These are phyloP conservation scores for Mycteria americana DNA, from an alignment of 2,797 vertebrate genomes.

Conservation along the genomic window DNA sequence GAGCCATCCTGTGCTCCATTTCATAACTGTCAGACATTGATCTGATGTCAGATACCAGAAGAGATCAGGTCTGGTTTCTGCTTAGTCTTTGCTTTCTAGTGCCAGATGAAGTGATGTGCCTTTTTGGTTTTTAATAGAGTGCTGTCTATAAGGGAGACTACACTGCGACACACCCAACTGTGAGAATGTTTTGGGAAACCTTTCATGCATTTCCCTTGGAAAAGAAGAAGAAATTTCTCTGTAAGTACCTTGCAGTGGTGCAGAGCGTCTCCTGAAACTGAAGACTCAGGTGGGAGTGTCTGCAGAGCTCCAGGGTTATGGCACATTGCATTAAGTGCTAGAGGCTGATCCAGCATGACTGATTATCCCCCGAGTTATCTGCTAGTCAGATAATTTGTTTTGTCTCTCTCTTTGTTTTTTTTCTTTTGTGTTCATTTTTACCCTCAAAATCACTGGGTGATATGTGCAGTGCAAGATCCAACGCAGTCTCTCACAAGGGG, in stretches of 20 bases:
- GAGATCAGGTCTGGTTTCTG: background rate
- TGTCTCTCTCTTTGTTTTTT: accelerated
- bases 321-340: background rate
- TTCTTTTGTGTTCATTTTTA: background rate
- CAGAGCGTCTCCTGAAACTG: background rate
- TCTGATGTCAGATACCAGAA: background rate
- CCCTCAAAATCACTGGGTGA: background rate
- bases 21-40: accelerated
- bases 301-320: background rate
- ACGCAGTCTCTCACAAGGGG: background rate
- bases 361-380: background rate
- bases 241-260: slow-evolving; percentile 75
- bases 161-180: slow-evolving; percentile 88
- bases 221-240: slow-evolving; percentile 96
- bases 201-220: slow-evolving; percentile 95
- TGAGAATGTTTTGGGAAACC: slow-evolving; percentile 95
- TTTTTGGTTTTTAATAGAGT: slow-evolving; percentile 74
- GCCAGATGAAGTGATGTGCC: background rate
- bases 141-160: slow-evolving; percentile 94
- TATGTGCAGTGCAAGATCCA: background rate
- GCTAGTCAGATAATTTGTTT: background rate
- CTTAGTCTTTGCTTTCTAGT: background rate
- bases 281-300: background rate
- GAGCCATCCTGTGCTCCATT: background rate
- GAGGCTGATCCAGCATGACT: background rate